These are phyloP conservation scores for Lophius piscatorius DNA, from an alignment of 2,113 vertebrate species.

Conservation along the genomic window DNA sequence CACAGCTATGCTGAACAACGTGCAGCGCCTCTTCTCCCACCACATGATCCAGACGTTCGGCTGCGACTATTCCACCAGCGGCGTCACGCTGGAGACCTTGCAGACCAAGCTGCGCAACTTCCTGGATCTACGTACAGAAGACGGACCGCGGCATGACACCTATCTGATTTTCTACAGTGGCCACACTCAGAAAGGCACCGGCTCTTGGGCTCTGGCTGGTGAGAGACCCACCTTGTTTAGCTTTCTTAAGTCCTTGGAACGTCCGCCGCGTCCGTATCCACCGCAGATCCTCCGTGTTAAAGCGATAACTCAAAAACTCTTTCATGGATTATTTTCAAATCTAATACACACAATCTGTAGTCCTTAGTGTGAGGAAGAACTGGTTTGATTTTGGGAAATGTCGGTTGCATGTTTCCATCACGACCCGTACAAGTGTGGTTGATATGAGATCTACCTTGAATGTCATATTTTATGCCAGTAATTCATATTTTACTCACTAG, in stretches of 20 bases:
- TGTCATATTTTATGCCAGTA: too few relatives aligned
- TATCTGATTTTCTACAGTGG: slow-evolving; percentile 97
- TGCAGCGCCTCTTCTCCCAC: slow-evolving; percentile 96
- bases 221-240: slow-evolving; percentile 24
- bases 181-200: slow-evolving; percentile 88
- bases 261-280: too few relatives aligned
- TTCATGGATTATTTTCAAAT: too few relatives aligned
- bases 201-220: slow-evolving; percentile 95
- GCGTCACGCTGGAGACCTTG: slow-evolving; percentile 88
- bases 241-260: background rate
- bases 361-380: too few relatives aligned
- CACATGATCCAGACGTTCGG: slow-evolving; percentile 96
- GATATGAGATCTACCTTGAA: too few relatives aligned
- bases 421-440: too few relatives aligned
- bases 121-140: slow-evolving; percentile 91
- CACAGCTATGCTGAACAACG: slow-evolving; percentile 90
- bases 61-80: slow-evolving; percentile 96
- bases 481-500: too few relatives aligned
- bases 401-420: too few relatives aligned
- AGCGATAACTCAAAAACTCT: too few relatives aligned
- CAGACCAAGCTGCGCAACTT: slow-evolving; percentile 91
- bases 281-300: too few relatives aligned
- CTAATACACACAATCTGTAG: too few relatives aligned
- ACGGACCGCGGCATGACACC: slow-evolving; percentile 95
- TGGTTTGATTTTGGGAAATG: too few relatives aligned